Evolutionary conservation across 2,113 vertebrate genomes (phyloP).

Genomic region (Hemicordylus capensis): DNA sequence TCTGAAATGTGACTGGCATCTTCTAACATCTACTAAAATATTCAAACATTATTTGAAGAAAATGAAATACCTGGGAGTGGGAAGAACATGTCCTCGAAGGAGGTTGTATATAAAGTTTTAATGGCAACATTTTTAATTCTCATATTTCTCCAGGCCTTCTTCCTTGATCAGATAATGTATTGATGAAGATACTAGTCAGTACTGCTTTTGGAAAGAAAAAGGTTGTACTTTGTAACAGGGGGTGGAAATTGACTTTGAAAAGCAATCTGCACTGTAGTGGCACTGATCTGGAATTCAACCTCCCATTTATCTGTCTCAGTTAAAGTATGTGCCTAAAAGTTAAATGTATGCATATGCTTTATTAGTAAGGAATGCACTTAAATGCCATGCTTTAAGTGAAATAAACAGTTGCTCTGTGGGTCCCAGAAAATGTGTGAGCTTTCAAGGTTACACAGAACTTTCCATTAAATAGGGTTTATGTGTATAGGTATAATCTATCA

Average conservation of each 20-base stretch:
- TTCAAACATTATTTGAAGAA: constrained; percentile 8
- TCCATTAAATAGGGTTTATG: not conserved
- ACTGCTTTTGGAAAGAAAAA: not conserved
- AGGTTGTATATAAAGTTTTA: not conserved
- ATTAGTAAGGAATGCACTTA: not conserved
- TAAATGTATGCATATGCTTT: fast-evolving
- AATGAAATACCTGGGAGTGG: constrained; percentile 15
- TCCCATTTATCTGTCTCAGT: not conserved
- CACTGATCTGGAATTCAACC: not conserved
- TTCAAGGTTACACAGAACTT: not conserved
- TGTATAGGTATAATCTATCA: not conserved
- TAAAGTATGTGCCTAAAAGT: not conserved
- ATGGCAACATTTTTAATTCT: not conserved
- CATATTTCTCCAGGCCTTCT: not conserved
- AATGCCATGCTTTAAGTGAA: not conserved
- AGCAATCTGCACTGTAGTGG: not conserved
- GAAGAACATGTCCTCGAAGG: not conserved
- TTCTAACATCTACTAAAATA: constrained; percentile 9
- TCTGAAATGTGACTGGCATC: constrained; percentile 25
- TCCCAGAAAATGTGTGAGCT: not conserved
- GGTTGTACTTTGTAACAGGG: not conserved
- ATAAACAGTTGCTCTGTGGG: not conserved
- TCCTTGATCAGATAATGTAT: not conserved
- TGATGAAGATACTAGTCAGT: not conserved
- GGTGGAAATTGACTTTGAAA: constrained; percentile 51